These are phyloP conservation scores for Carlito syrichta DNA, from an alignment of 2,113 vertebrate genomes.

Conservation along the genomic window DNA sequence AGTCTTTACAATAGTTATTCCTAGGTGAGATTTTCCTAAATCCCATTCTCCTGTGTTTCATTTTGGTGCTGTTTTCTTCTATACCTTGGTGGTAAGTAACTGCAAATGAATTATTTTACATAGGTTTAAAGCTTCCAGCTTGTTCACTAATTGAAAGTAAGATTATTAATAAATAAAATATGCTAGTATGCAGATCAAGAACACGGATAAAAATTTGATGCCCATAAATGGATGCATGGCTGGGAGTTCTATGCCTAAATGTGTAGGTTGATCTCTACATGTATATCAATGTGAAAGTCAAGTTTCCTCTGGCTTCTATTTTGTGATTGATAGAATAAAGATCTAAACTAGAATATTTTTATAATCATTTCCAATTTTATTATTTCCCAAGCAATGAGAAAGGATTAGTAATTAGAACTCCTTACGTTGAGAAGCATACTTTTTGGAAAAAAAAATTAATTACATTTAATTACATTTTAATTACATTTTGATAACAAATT, in stretches of 20 bases:
- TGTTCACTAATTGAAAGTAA: background rate
- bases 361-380: background rate
- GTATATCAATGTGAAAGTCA: background rate
- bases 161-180: background rate
- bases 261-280: background rate
- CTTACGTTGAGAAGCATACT: background rate
- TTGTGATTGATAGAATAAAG: background rate
- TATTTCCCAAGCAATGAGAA: background rate
- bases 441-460: background rate
- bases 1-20: background rate
- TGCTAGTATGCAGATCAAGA: background rate
- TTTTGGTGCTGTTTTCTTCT: background rate
- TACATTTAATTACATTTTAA: background rate
- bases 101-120: too few relatives aligned
- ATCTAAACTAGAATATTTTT: background rate
- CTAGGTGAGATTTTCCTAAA: background rate
- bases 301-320: background rate
- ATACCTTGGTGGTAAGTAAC: fast-evolving
- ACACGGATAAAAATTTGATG: background rate
- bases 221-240: background rate
- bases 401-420: background rate
- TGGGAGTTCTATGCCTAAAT: fast-evolving
- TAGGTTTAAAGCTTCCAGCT: background rate
- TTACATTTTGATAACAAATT: background rate
- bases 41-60: background rate